A percentile compares a stretch with the other conserved stretches of the same genome.
These are phyloP conservation scores for Melanotaenia duboulayi DNA, from an alignment of 2,113 vertebrate species.

Conservation along the genomic window DNA sequence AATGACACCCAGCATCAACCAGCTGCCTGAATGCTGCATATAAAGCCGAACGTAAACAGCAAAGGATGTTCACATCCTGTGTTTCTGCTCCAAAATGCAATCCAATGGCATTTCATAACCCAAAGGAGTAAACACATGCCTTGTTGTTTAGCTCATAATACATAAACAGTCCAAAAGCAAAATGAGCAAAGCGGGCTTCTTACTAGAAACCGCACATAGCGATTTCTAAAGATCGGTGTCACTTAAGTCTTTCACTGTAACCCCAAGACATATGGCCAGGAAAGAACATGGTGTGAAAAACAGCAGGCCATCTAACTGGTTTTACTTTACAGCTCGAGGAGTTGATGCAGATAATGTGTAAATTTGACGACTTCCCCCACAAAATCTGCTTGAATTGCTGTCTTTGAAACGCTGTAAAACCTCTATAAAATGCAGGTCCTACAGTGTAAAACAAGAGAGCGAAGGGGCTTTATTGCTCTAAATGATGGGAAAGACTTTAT, in stretches of 20 bases:
- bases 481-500: conserved; percentile 34
- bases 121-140: conserved; percentile 58
- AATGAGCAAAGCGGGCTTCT: conserved; percentile 15
- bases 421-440: conserved; percentile 44
- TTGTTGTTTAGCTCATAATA: conserved; percentile 57
- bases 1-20: conserved; percentile 33
- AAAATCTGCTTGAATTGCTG: conserved; percentile 15
- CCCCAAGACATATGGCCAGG: conserved; percentile 15
- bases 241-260: background rate
- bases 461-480: conserved; percentile 25
- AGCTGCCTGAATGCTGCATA: conserved; percentile 26
- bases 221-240: conserved; percentile 4
- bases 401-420: conserved; percentile 54
- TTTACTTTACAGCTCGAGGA: conserved; percentile 44
- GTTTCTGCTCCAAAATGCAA: conserved; percentile 20
- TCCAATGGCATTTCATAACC: conserved; percentile 29
- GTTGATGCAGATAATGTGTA: conserved; percentile 14
- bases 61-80: conserved; percentile 47
- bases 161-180: conserved; percentile 33
- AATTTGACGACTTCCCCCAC: conserved; percentile 13
- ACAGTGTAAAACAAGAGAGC: conserved; percentile 1
- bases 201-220: conserved; percentile 1
- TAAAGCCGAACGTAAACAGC: conserved; percentile 59
- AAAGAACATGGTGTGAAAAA: conserved; percentile 29
- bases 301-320: conserved; percentile 24